Evolutionary conservation across 2,113 vertebrate genomes (phyloP), one percentile per base, ranked within the genome.

Genomic region (Taxidea taxus): DNA sequence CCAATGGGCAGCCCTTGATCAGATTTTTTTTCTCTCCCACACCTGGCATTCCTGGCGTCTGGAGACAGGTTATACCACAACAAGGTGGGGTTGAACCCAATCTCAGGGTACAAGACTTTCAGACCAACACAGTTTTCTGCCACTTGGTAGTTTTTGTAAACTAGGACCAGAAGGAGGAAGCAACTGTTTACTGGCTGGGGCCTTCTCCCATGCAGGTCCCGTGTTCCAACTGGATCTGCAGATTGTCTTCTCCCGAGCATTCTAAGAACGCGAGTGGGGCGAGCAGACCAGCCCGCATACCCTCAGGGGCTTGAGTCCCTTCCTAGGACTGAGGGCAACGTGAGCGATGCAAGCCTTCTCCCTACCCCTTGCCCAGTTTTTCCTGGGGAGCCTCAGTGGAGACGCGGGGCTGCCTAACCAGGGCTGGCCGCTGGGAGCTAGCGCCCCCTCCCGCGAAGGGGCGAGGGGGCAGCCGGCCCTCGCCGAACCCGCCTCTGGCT

Each of bases 361-460:
- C 44, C 11, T 72, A 4, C 20, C 9, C 21, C 3, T 6, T 1
- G 7, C 29, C 31, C 51, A 86, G 42, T 27, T 62, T 75, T 58
- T 68, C 60, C 60, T 1, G 10, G 23, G 51, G 77, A 91, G 68
- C 68, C 27, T 64, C 44, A 23, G 1, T 11, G 29, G 39, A 80
- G n/a, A 80, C 44, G 10, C 2, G 6, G 47, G 54, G 29, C 37
- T 6, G 7, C 60, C 3, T 34, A 82, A 68, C 27, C 16, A 2
- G 44, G 29, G 15, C 5, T 29, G 82, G 82, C 27, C 0, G 31
- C 82, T 93, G 88, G 77, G 77, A 87, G 21, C 84, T 56, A 89
- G 96, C 96, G 96, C 96, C 98, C 97, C 87, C 97, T 96, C 74
- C 85, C 54, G 95, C 80, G n/a, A n/a, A 72, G 81, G 84, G 74